Percentiles rank a stretch among this genome's conserved stretches.
These are phyloP conservation scores for Furcifer pardalis DNA, from an alignment of 2,797 vertebrate species.

Conservation along the genomic window DNA sequence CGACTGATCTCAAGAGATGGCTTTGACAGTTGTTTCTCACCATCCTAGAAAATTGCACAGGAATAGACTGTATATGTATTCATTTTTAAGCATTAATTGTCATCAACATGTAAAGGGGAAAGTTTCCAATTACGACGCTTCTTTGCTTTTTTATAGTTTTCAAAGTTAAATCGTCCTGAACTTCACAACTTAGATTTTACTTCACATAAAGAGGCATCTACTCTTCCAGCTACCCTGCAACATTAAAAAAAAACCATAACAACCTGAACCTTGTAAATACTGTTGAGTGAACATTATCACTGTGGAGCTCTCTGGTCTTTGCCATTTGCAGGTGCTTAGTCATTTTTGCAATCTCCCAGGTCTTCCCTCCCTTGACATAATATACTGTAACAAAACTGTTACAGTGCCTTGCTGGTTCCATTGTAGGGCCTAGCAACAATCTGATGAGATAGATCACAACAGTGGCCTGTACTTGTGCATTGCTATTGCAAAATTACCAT, in stretches of 20 bases:
- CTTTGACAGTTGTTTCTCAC: conserved; percentile 44
- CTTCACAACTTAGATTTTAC: conserved; percentile 7
- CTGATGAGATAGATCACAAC: no score
- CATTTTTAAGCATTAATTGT: conserved; percentile 42
- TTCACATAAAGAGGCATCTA: neutral
- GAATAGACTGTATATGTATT: conserved; percentile 26
- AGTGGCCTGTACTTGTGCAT: neutral
- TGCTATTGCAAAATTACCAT: neutral
- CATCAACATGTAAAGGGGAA: conserved; percentile 12
- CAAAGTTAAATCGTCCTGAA: conserved; percentile 9
- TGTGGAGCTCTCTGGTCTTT: neutral
- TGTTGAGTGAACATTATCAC: neutral
- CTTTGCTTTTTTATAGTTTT: neutral
- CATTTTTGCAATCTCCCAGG: neutral
- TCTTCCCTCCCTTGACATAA: no score
- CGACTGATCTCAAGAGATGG: conserved; percentile 27
- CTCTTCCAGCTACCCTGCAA: neutral
- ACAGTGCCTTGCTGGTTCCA: neutral
- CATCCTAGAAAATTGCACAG: conserved; percentile 31
- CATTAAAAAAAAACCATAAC: neutral
- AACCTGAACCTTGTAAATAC: conserved; percentile 16
- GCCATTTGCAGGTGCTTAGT: neutral
- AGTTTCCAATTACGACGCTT: conserved; percentile 40
- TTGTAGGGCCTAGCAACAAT: neutral
- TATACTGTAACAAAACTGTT: neutral